phyloP scores from a whole-genome alignment of 1,140 invertebrate species.

The Drosophila arizonae region DNA sequence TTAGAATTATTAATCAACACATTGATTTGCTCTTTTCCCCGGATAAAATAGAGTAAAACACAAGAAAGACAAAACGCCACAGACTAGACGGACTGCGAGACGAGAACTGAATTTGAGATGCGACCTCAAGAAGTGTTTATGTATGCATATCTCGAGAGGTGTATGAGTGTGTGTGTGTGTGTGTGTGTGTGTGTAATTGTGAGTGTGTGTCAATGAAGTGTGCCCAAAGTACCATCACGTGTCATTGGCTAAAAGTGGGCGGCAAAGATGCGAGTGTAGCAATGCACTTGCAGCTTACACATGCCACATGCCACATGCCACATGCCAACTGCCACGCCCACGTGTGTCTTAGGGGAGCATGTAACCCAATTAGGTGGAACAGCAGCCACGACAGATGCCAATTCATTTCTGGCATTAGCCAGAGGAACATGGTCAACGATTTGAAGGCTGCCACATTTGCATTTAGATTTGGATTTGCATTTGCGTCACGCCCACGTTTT shows the following conservation, averaged over 20 bases:
- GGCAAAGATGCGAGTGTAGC: slow-evolving; percentile 30
- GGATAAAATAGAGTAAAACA: too few species aligned
- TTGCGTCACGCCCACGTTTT: slow-evolving; percentile 57
- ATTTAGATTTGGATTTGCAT: slow-evolving; percentile 33
- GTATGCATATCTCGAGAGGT: slow-evolving; percentile 19
- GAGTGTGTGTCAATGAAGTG: slow-evolving; percentile 61
- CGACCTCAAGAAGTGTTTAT: slow-evolving; percentile 30
- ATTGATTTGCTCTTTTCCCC: too few species aligned
- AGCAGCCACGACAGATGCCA: slow-evolving; percentile 67
- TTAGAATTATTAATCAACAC: too few species aligned
- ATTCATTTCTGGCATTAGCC: slow-evolving; percentile 55
- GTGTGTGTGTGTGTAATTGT: slow-evolving; percentile 4
- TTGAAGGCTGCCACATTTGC: not conserved
- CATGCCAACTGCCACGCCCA: slow-evolving; percentile 16
- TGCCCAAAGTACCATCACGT: slow-evolving; percentile 65
- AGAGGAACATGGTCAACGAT: slow-evolving; percentile 22
- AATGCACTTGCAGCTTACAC: not conserved
- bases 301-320: slow-evolving; percentile 7
- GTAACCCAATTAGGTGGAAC: slow-evolving; percentile 70
- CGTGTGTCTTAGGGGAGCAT: slow-evolving; percentile 62
- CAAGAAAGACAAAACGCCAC: not conserved
- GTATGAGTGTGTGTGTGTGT: slow-evolving; percentile 1
- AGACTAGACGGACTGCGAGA: slow-evolving; percentile 2
- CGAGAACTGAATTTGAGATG: slow-evolving; percentile 1
- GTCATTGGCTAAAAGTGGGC: slow-evolving; percentile 57